These are phyloP conservation scores for Cololabis saira DNA, from an alignment of 2,113 vertebrate genomes.

Conservation along the genomic window DNA sequence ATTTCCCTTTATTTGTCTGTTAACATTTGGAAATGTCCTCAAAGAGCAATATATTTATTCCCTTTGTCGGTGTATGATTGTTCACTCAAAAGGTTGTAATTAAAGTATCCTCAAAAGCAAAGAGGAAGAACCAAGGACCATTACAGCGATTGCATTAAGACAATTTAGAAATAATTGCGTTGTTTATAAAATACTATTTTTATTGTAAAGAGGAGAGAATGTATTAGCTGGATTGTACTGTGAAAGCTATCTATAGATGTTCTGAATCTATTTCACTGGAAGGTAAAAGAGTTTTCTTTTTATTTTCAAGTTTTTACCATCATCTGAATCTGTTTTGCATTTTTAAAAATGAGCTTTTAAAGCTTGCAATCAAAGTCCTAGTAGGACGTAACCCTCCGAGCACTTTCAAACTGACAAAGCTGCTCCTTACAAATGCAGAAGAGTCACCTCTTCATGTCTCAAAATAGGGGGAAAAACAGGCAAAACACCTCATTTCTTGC, in stretches of 20 bases:
- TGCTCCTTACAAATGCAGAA: slow-evolving; percentile 15
- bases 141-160: too few relatives aligned
- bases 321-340: slow-evolving; percentile 34
- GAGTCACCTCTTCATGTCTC: slow-evolving; percentile 4
- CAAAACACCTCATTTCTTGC: slow-evolving; percentile 1
- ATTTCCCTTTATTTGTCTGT: slow-evolving; percentile 55
- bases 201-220: slow-evolving; percentile 72
- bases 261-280: slow-evolving; percentile 36
- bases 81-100: slow-evolving; percentile 48
- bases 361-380: slow-evolving; percentile 36
- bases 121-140: slow-evolving; percentile 23
- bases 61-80: slow-evolving; percentile 59
- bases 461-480: slow-evolving; percentile 6
- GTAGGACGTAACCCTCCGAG: neutral
- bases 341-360: slow-evolving; percentile 6
- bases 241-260: slow-evolving; percentile 47
- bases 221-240: slow-evolving; percentile 42
- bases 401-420: slow-evolving; percentile 17
- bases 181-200: slow-evolving; percentile 72
- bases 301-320: slow-evolving; percentile 33
- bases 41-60: slow-evolving; percentile 80
- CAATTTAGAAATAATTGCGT: slow-evolving; percentile 37
- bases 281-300: slow-evolving; percentile 24
- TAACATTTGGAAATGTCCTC: slow-evolving; percentile 65
- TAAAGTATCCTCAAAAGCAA: slow-evolving; percentile 38